These are phyloP conservation scores for Apteryx mantelli DNA, from an alignment of 2,113 vertebrate genomes.

Conservation along the genomic window DNA sequence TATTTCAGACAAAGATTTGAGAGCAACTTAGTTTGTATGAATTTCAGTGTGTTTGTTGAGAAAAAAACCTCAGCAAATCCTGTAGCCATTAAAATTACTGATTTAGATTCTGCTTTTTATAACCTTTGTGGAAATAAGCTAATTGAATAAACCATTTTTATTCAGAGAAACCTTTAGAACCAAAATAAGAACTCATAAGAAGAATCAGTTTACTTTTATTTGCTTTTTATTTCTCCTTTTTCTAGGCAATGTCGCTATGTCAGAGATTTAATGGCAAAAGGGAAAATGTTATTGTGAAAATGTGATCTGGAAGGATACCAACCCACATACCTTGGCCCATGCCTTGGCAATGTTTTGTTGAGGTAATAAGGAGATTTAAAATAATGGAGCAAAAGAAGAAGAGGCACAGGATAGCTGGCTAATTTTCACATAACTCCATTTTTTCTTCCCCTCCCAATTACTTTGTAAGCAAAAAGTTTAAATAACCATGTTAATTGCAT, in stretches of 20 bases:
- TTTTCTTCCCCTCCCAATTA: constrained; percentile 50
- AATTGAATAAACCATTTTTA: constrained; percentile 56
- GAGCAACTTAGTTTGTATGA: neutral
- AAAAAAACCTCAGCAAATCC: neutral
- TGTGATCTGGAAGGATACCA: constrained; percentile 28
- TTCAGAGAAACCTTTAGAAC: constrained; percentile 39
- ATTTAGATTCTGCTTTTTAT: constrained; percentile 58
- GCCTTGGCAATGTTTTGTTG: neutral
- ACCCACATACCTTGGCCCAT: neutral
- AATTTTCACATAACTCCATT: constrained; percentile 60
- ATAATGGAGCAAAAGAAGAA: constrained; percentile 23
- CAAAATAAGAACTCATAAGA: constrained; percentile 29
- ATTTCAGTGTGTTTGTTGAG: constrained; percentile 1
- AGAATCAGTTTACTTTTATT: constrained; percentile 55
- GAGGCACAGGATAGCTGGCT: constrained; percentile 15
- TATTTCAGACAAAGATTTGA: constrained; percentile 4
- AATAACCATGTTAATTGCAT: constrained; percentile 65
- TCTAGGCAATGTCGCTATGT: constrained; percentile 12
- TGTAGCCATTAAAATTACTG: constrained; percentile 35
- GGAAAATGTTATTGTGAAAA: constrained; percentile 45
- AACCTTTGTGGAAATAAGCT: constrained; percentile 47
- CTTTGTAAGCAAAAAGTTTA: constrained; percentile 61
- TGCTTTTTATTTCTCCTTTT: constrained; percentile 27
- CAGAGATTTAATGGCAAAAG: constrained; percentile 62
- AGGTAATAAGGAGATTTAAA: constrained; percentile 63